Conservation (phyloP, 2,797 vertebrate species). For the Fistularia commersonii region DNA sequence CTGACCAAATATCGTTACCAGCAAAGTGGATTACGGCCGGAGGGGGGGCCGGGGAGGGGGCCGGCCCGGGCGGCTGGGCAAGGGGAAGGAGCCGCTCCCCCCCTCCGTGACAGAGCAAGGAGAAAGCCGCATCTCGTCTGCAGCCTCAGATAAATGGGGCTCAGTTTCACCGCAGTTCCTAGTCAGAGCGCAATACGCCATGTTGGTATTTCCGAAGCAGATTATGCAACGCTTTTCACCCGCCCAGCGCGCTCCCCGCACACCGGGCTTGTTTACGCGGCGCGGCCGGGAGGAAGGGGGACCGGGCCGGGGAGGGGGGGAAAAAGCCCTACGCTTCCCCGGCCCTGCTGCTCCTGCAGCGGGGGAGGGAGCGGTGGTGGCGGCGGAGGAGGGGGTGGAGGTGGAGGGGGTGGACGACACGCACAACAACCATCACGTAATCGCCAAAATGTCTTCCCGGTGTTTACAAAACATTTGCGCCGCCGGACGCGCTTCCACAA, state of each 20-base stretch:
- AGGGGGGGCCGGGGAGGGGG: background rate
- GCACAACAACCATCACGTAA: constrained; percentile 46
- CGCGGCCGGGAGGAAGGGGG: no score
- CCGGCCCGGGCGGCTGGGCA: no score
- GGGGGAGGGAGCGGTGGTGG: no score
- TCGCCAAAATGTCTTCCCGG: constrained; percentile 57
- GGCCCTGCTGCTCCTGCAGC: no score
- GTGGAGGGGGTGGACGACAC: no score
- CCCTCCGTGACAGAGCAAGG: constrained; percentile 10
- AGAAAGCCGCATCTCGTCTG: constrained; percentile 60
- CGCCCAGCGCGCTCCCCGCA: constrained; percentile 41
- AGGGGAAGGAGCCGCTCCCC: background rate
- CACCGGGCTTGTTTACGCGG: background rate
- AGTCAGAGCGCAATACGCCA: constrained; percentile 74
- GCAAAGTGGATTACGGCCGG: background rate
- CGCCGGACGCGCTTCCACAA: background rate
- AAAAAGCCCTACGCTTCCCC: no score
- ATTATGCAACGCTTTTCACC: constrained; percentile 74
- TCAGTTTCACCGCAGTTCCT: constrained; percentile 74
- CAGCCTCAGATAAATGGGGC: constrained; percentile 67
- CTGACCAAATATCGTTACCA: background rate
- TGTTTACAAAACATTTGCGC: constrained; percentile 52
- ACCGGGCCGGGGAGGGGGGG: no score
- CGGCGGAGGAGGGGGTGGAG: no score
- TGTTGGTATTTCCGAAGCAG: constrained; percentile 75